Percentiles rank a stretch among this genome's conserved stretches.
Evolutionary conservation across 2,113 vertebrate genomes (phyloP).

Genomic region (Centrocercus urophasianus): DNA sequence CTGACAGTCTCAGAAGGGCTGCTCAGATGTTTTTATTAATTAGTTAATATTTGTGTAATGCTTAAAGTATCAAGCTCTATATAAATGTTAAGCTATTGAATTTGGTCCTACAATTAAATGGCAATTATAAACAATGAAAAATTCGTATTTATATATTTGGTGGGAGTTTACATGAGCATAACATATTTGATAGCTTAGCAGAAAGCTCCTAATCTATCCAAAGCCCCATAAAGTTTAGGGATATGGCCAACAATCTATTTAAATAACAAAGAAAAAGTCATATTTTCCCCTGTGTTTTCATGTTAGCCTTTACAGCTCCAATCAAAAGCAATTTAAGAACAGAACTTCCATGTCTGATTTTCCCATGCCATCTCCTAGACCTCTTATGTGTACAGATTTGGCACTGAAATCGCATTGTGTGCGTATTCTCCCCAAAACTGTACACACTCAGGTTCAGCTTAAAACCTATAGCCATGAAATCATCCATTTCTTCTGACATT

Average conservation of each 20-base stretch:
- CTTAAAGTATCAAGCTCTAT: slow-evolving; percentile 41
- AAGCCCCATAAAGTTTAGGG: slow-evolving; percentile 55
- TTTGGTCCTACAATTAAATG: slow-evolving; percentile 37
- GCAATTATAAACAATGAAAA: slow-evolving; percentile 50
- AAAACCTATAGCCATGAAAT: neutral
- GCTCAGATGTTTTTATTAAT: slow-evolving; percentile 68
- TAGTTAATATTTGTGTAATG: slow-evolving; percentile 62
- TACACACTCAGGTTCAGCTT: neutral
- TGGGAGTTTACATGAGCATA: slow-evolving; percentile 30
- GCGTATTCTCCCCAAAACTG: neutral
- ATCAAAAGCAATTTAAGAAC: slow-evolving; percentile 35
- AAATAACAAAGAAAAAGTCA: slow-evolving; percentile 57
- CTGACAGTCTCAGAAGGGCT: slow-evolving; percentile 50
- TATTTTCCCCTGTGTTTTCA: slow-evolving; percentile 1
- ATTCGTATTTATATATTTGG: slow-evolving; percentile 57
- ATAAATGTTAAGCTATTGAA: slow-evolving; percentile 65
- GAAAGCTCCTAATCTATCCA: slow-evolving; percentile 36
- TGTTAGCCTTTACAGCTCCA: slow-evolving; percentile 16
- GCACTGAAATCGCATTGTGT: neutral
- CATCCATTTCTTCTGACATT: neutral
- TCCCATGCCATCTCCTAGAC: neutral
- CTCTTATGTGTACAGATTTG: neutral
- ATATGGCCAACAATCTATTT: slow-evolving; percentile 47
- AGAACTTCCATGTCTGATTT: slow-evolving; percentile 20
- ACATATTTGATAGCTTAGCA: slow-evolving; percentile 46